Base-by-base conservation (phyloP, 2,113 vertebrate genomes). In the Ceyx melanurus region DNA sequence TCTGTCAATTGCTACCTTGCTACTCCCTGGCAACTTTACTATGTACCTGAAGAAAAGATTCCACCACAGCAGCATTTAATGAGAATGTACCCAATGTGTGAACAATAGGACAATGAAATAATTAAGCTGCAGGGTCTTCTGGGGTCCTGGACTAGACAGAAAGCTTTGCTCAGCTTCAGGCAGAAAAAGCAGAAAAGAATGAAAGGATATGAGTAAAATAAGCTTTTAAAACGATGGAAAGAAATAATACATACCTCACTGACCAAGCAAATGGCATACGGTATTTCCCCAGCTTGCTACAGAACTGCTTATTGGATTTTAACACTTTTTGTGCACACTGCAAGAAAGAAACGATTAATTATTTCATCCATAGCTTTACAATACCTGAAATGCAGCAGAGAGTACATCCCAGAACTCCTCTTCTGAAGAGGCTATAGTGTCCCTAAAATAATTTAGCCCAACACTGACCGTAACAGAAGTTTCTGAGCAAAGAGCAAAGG, bases 261-360 rank as follows among this genome's bases (percentile, higher is more conserved):
- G 99, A 98, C 99, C 99, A 99, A n/a, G 99, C 99, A 84, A 99
- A 99, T 0, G 99, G 99, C 99, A 99, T 99, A 9, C 98, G 98
- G 92, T 99, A 99, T 92, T 98, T 99, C 23, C 99, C 99, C 94
- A 99, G 93, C 95, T 99, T 99, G 97, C 97, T 98, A 86, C 99
- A 99, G 94, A 99, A 99, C 81, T 99, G 99, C 54, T 98, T 99
- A 93, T 99, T 99, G 93, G 98, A 98, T 97, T 99, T 99, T 91
- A 99, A 93, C 90, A 99, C 98, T 97, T 99, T 99, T 96, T 99
- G 99, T 66, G 98, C 98, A 79, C 96, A 99, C 99, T 99, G 88
- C 21, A 86, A 95, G 87, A 84, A 93, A 89, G 73, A 70, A 95
- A 76, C 4, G 13, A 18, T 3, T 0, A 89, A 72, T 82, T 82